These are phyloP conservation scores for Mesocricetus auratus DNA, from an alignment of 2,113 vertebrate genomes.

Conservation along the genomic window DNA sequence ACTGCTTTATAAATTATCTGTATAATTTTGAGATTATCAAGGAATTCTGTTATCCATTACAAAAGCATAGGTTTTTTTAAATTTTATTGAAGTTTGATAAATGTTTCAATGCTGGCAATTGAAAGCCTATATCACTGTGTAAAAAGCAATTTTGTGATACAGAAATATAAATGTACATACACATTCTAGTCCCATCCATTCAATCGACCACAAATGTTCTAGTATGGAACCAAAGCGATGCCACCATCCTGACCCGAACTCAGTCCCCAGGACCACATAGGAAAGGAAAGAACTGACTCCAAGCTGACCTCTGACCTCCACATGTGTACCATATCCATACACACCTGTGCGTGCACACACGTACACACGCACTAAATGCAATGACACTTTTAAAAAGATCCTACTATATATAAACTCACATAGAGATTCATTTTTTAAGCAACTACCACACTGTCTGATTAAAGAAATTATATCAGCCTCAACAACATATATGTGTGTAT, in stretches of 20 bases:
- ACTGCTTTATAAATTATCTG: conserved; percentile 78
- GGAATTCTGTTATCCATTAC: conserved; percentile 47
- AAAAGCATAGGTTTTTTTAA: background rate
- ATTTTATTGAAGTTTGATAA: conserved; percentile 4
- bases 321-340: too few species aligned
- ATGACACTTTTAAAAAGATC: background rate
- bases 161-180: conserved; percentile 39
- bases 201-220: background rate
- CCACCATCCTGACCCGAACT: background rate
- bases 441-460: background rate
- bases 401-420: background rate
- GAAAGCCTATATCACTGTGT: conserved; percentile 31
- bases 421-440: background rate
- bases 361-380: background rate
- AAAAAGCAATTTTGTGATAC: background rate
- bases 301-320: background rate
- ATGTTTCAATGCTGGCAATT: background rate
- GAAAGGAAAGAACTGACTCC: background rate
- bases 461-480: conserved; percentile 1
- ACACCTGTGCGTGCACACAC: too few species aligned
- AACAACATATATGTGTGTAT: background rate
- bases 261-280: background rate
- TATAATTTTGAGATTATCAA: conserved; percentile 75
- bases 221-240: background rate
- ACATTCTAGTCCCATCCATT: conserved; percentile 50